Percentiles rank a stretch among this genome's conserved stretches.
phyloP scores from a whole-genome alignment of 2,888 invertebrate genomes.

The Chymomyza caudatula region DNA sequence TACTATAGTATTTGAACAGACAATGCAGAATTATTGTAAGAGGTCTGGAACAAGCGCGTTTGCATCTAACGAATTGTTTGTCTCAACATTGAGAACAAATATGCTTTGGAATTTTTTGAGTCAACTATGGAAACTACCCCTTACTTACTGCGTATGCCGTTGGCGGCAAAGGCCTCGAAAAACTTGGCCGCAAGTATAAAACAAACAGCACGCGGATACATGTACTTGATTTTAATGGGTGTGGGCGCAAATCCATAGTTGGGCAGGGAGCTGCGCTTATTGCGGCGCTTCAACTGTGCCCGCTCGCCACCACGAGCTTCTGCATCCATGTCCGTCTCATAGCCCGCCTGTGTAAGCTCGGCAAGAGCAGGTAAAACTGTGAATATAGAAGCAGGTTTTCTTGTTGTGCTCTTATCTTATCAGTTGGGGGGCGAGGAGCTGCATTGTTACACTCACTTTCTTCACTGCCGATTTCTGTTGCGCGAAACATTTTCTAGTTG shows the following conservation, averaged over 20 bases:
- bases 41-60: background rate
- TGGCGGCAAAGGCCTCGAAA: conserved; percentile 78
- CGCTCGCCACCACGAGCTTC: conserved; percentile 11
- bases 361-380: conserved; percentile 68
- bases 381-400: background rate
- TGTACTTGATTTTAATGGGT: conserved; percentile 55
- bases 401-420: conserved; percentile 7
- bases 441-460: conserved; percentile 66
- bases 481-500: conserved; percentile 67
- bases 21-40: conserved; percentile 47
- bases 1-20: conserved; percentile 6
- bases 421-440: background rate
- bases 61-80: background rate
- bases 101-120: background rate
- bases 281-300: conserved; percentile 29
- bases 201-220: conserved; percentile 75
- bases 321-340: conserved; percentile 5
- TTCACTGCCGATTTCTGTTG: conserved; percentile 70
- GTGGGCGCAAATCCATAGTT: conserved; percentile 66
- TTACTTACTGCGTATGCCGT: conserved; percentile 77
- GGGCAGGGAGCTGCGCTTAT: conserved; percentile 40
- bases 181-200: conserved; percentile 76
- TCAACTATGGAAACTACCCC: background rate
- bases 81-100: background rate
- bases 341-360: conserved; percentile 42